phyloP scores from a whole-genome alignment of 2,113 vertebrate genomes.

The Rhinichthys klamathensis region DNA sequence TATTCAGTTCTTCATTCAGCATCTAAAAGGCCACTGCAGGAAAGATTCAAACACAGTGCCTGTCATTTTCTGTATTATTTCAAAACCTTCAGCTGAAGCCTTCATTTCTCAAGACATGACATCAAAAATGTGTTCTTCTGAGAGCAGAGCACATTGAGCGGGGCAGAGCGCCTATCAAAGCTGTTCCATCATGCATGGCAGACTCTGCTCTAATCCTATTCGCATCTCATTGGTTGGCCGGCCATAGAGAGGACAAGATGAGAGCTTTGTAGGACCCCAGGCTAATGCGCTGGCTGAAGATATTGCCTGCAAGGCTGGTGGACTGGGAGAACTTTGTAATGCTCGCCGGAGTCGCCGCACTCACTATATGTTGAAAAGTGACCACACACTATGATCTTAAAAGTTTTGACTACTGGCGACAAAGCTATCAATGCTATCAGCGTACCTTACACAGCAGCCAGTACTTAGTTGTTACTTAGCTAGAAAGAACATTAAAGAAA shows the following conservation, averaged over 20 bases:
- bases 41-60: background rate
- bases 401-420: background rate
- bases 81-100: slow-evolving; percentile 5
- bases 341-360: background rate
- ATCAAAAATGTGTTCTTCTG: slow-evolving; percentile 44
- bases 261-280: slow-evolving; percentile 42
- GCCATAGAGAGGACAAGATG: slow-evolving; percentile 49
- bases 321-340: slow-evolving; percentile 25
- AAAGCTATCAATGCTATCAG: background rate
- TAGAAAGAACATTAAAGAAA: background rate
- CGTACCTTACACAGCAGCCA: background rate
- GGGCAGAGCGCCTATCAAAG: slow-evolving; percentile 47
- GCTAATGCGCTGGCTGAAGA: slow-evolving; percentile 46
- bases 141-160: slow-evolving; percentile 16
- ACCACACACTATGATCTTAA: slow-evolving; percentile 19
- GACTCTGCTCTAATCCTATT: slow-evolving; percentile 54
- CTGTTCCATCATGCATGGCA: slow-evolving; percentile 49
- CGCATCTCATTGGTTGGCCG: slow-evolving; percentile 37
- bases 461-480: background rate
- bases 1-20: background rate
- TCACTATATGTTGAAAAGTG: slow-evolving; percentile 29
- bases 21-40: background rate
- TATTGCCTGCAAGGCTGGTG: slow-evolving; percentile 24
- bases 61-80: slow-evolving; percentile 9
- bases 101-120: slow-evolving; percentile 41